Base-by-base conservation (phyloP, 2,113 vertebrate genomes). In the Procavia capensis region DNA sequence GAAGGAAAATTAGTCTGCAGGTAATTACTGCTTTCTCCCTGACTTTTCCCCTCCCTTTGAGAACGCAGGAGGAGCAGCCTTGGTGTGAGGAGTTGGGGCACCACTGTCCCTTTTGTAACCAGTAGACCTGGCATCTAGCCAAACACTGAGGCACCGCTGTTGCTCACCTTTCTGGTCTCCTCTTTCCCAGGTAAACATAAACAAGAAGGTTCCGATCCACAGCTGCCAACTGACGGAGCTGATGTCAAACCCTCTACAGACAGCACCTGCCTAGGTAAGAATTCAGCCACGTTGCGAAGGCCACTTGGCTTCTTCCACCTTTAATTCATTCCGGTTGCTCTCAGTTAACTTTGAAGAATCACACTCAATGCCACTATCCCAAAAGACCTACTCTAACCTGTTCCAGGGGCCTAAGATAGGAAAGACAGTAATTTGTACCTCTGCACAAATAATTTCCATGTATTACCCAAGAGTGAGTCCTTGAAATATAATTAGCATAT, bases 1-100 rank as follows among this genome's bases (percentile, higher is more conserved):
- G 54, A 96, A 61, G 20, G n/a, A 74, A 96, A 94, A 85, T 64
- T 50, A 76, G 45, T 74, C 74, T 39, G 36, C 87, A 74, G 27
- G 8, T 47, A 89, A 95, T 57, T 29, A 86, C 50, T 93, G 74
- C 79, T 86, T 41, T 80, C 79, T 61, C 50, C 10, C 9, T 50
- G 78, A 63, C 61, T 84, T 85, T 63, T 7, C 9, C 3, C 27
- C 6, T 25, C 34, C 74, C 57, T 13, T 70, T 17, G 2, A 43
- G 79, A 20, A 64, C n/a, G 45, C 61, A 47, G 61, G 59, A 31
- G 45, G 29, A n/a, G 17, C 9, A 59, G 47, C 63, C n/a, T 16
- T 14, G 4, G 59, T 31, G 29, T 13, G 47, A 25, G 36, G 45
- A 39, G 24, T 11, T 54, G 54, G 39, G 31, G 41, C 22, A 31